Percentiles rank a stretch among this genome's conserved stretches.
Conservation (phyloP, 2,888 invertebrate species). For the Dichetophora obliterata region DNA sequence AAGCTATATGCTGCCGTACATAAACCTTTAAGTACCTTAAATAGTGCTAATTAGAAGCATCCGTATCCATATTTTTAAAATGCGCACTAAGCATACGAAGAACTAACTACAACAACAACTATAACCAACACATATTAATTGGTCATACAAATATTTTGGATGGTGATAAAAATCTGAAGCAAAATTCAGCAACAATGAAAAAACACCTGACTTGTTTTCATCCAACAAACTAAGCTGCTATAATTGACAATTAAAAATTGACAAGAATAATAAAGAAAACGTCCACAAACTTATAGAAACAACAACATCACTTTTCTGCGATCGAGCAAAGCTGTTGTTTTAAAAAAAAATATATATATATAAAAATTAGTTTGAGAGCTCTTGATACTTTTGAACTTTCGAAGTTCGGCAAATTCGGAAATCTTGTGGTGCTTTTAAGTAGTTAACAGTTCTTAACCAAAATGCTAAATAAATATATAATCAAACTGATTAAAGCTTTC, state of each 20-base stretch:
- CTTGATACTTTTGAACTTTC: no score
- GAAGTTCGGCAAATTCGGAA: no score
- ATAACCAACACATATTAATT: constrained; percentile 15
- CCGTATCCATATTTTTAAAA: neutral
- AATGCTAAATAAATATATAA: neutral
- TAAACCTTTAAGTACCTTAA: neutral
- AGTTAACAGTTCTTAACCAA: neutral
- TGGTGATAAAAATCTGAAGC: constrained; percentile 15
- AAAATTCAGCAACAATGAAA: neutral
- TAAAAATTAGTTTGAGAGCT: no score
- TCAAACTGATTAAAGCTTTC: neutral
- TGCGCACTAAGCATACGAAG: neutral
- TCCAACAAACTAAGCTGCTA: no score
- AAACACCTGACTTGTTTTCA: no score
- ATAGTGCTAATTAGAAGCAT: neutral
- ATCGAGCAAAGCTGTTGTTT: no score
- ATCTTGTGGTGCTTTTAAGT: no score
- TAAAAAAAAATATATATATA: no score
- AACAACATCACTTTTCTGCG: no score
- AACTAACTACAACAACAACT: neutral
- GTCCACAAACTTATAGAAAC: neutral
- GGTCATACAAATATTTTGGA: constrained; percentile 14
- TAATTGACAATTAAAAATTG: no score
- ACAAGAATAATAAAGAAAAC: neutral
- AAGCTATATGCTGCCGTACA: neutral